Evolutionary conservation across 2,888 invertebrate genomes (phyloP), one percentile per base, ranked within the genome.

Genomic region (Ellobium chinense): DNA sequence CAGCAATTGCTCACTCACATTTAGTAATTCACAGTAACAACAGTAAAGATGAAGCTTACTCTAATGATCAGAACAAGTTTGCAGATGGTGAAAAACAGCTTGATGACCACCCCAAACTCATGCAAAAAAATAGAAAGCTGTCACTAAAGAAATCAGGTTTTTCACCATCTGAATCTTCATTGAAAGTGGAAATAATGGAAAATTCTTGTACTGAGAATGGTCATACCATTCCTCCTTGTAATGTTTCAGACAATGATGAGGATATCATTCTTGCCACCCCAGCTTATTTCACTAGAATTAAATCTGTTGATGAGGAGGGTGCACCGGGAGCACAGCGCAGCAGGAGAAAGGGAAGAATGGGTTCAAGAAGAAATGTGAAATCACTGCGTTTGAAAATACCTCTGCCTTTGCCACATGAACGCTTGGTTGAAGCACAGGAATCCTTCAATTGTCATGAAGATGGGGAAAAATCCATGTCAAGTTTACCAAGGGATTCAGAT

Each of bases 311-410:
- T 21, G 1, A 0, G 7, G 34, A 56, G 5, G n/a, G 7, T n/a
- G 27, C n/a, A 36, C 34, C 56, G 1, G 12, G 21, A n/a, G 9
- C 27, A 27, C 62, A 46, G 14, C 29, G 24, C 29, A 24, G 54
- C 7, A 29, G 24, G 21, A 54, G 56, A 27, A 73, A 21, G 12
- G 37, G 24, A n/a, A 39, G 24, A 62, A 63, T 60, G 37, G 36
- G 24, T 7, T 56, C 37, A 58, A 31, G 9, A 46, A 78, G 70
- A 70, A 69, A 78, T 70, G 70, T 70, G n/a, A 79, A 79, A 36
- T 31, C 78, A 4, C 36, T 79, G 2, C 65, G 56, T 4, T 31
- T 79, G 78, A 72, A 54, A 27, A 79, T 79, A 24, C 78, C 78
- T 0, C 24, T n/a, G 7, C 60, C 68, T 18, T 14, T 14, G 9